These are phyloP conservation scores for Sisyra terminalis DNA, from an alignment of 2,888 invertebrate species.

Conservation along the genomic window DNA sequence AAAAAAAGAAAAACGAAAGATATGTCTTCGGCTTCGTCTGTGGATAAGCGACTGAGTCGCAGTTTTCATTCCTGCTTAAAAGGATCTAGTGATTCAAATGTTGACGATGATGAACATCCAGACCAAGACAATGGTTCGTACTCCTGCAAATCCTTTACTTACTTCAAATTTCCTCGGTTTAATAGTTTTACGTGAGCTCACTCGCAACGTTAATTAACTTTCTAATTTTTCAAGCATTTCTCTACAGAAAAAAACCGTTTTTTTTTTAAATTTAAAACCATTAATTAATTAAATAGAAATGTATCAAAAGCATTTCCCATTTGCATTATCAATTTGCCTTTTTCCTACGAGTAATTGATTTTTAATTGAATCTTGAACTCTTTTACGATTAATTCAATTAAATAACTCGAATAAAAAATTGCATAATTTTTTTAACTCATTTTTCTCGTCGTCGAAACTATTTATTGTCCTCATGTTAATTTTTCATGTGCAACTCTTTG, in stretches of 20 bases:
- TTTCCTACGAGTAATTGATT: too few species aligned
- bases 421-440: too few species aligned
- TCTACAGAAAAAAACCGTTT: not conserved
- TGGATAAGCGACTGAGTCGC: conserved; percentile 41
- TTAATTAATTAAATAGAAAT: too few species aligned
- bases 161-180: not conserved
- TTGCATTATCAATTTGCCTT: too few species aligned
- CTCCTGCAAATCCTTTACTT: not conserved
- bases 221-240: not conserved
- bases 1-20: not conserved
- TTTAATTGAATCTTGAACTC: too few species aligned
- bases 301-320: too few species aligned
- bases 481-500: too few species aligned
- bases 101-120: conserved; percentile 13
- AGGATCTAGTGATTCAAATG: conserved; percentile 31
- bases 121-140: not conserved
- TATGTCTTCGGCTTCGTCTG: conserved; percentile 18
- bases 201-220: too few species aligned
- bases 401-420: too few species aligned
- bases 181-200: conserved; percentile 1
- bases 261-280: not conserved
- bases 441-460: too few species aligned
- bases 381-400: too few species aligned
- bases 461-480: too few species aligned
- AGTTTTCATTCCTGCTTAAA: conserved; percentile 53